phyloP scores from a whole-genome alignment of 2,113 vertebrate species.

The Tachysurus vachellii region DNA sequence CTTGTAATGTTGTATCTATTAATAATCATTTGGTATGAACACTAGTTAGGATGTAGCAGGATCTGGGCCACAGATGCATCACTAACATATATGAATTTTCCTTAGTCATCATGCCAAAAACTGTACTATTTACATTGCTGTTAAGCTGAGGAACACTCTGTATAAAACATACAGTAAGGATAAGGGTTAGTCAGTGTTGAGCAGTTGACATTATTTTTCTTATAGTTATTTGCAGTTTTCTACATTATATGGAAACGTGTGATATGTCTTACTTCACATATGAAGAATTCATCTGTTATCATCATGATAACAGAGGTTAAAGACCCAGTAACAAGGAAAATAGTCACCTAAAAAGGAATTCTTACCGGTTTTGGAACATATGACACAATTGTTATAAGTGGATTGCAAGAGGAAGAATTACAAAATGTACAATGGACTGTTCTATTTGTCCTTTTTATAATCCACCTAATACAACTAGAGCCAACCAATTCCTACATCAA shows the following conservation, averaged over 20 bases:
- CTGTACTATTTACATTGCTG: not conserved
- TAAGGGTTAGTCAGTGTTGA: not conserved
- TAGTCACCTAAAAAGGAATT: not conserved
- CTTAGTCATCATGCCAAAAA: not conserved
- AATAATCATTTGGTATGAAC: not conserved
- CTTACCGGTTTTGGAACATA: not conserved
- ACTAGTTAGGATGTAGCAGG: not conserved
- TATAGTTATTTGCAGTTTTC: not conserved
- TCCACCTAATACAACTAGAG: conserved; percentile 30
- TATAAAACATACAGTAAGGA: not conserved
- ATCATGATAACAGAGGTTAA: not conserved
- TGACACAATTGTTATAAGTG: not conserved
- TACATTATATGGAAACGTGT: not conserved
- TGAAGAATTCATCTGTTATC: not conserved
- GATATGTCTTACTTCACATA: not conserved
- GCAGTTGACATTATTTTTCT: not conserved
- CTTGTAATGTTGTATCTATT: not conserved
- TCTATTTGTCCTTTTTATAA: conserved; percentile 46
- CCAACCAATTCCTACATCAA: not conserved
- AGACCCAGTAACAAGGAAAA: not conserved
- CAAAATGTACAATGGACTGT: conserved; percentile 30
- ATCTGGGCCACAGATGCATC: not conserved
- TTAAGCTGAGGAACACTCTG: not conserved
- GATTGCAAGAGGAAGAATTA: not conserved
- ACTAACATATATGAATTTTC: not conserved